These are phyloP conservation scores for Oxyteleia sp. DNA, from an alignment of 2,888 invertebrate genomes.

Conservation along the genomic window DNA sequence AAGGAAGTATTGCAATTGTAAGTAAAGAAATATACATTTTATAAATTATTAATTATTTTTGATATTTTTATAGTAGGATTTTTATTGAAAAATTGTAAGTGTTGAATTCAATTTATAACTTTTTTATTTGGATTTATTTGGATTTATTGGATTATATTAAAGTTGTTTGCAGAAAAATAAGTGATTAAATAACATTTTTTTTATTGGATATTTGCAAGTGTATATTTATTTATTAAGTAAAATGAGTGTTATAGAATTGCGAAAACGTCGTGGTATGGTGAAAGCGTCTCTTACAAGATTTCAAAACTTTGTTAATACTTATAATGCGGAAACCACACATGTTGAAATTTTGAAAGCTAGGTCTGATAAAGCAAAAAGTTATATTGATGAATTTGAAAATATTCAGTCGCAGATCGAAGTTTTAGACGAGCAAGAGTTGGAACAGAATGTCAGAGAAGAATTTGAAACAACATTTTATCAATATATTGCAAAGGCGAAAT, in stretches of 20 bases:
- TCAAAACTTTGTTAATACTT: constrained; percentile 3
- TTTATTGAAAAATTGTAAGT: too few species aligned
- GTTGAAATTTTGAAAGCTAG: constrained; percentile 3
- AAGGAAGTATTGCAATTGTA: constrained; percentile 1
- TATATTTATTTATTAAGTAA: constrained; percentile 1
- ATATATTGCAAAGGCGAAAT: constrained; percentile 12
- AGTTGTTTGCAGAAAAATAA: too few species aligned
- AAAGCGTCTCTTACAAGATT: constrained; percentile 16
- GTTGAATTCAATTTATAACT: too few species aligned
- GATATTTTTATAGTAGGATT: too few species aligned
- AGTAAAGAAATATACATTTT: constrained; percentile 2
- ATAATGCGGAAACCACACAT: neutral
- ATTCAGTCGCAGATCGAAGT: constrained; percentile 24
- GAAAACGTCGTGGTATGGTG: neutral
- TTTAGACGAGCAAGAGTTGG: neutral
- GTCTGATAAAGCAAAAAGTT: neutral
- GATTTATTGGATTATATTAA: too few species aligned
- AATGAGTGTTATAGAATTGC: neutral
- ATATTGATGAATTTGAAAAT: neutral
- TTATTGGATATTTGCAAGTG: neutral
- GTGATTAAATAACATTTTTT: too few species aligned
- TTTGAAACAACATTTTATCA: constrained; percentile 19
- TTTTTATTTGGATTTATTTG: too few species aligned
- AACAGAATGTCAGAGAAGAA: constrained; percentile 4
- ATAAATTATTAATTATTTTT: neutral